Evolutionary conservation across 2,888 invertebrate genomes (phyloP).

Genomic region (Drosophila neutralis): DNA sequence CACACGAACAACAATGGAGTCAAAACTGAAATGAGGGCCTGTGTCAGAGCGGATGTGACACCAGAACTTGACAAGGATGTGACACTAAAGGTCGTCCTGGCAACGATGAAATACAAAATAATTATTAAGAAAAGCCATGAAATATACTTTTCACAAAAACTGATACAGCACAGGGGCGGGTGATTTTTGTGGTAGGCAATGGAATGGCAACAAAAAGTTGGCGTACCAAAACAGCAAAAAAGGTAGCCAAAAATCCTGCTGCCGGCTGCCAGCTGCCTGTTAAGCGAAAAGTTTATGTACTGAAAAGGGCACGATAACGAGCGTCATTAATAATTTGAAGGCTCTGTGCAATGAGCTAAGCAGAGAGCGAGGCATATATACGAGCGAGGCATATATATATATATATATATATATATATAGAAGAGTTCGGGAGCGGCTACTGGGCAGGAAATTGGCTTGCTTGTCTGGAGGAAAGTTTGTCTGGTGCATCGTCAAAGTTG

Average conservation of each 20-base stretch:
- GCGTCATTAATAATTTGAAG: constrained; percentile 84
- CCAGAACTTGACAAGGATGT: constrained; percentile 70
- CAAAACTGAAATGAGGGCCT: constrained; percentile 27
- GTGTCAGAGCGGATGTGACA: constrained; percentile 56
- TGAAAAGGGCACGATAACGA: constrained; percentile 84
- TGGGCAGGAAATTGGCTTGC: constrained; percentile 68
- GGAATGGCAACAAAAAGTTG: constrained; percentile 30
- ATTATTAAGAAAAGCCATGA: constrained; percentile 65
- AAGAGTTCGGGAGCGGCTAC: background rate
- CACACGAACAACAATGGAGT: constrained; percentile 70
- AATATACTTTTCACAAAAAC: constrained; percentile 46
- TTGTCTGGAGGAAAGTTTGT: constrained; percentile 62
- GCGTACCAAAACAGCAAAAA: constrained; percentile 16
- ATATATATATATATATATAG: background rate
- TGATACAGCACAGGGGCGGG: background rate
- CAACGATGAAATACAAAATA: constrained; percentile 76
- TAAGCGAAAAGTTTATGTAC: constrained; percentile 83
- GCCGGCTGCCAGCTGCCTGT: constrained; percentile 36
- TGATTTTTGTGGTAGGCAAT: background rate
- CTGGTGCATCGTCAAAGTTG: constrained; percentile 47
- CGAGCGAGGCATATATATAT: too few species aligned
- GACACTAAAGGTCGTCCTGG: constrained; percentile 74
- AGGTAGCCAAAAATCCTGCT: constrained; percentile 42
- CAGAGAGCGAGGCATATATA: background rate
- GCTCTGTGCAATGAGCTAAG: constrained; percentile 29